Base-by-base conservation (phyloP, 2,888 invertebrate genomes). In the Ametastegia equiseti region DNA sequence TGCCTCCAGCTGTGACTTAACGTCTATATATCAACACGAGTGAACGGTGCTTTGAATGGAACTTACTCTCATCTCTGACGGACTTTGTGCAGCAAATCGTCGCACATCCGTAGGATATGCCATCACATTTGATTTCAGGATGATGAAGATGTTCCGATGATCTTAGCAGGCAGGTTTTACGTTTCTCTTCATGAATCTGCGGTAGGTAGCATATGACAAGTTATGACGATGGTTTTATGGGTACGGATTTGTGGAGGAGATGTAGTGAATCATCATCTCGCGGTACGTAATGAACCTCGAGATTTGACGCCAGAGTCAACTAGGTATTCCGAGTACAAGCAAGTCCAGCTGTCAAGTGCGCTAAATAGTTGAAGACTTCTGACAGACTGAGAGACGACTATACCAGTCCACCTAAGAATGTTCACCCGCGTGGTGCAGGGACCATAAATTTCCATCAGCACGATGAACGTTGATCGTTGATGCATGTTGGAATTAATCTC, bases 401-500 rank as follows among this genome's bases (percentile, higher is more conserved):
- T 27, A 63, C n/a, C 11, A 47, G 30, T 47, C 7, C 84, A 84
- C 86, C 83, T 81, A 50, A 80, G 50, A 39, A 63, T 80, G 82
- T 84, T 79, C 27, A 11, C 13, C 15, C 13, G 11, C 33, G 39
- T 27, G n/a, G 39, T 85, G 82, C 84, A 81, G 84, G 84, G 82
- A 83, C 84, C 87, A 87, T 87, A 87, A 88, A 89, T 88, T 86
- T 85, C 85, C 85, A 84, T 85, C 84, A 82, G 30, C 77, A 15
- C 75, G 19, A 81, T 65, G 82, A 86, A 84, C 84, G 81, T 84
- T 85, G 84, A 86, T 86, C 81, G 77, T 80, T 57, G 77, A 77
- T 67, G 82, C 82, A 84, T 84, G 85, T 86, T 86, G 84, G 84
- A 85, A 86, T 86, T 86, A 87, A 86, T 86, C 84, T 84, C 82